Evolutionary conservation across 1,140 invertebrate species (phyloP).

Genomic region (Acyrthosiphon pisum): DNA sequence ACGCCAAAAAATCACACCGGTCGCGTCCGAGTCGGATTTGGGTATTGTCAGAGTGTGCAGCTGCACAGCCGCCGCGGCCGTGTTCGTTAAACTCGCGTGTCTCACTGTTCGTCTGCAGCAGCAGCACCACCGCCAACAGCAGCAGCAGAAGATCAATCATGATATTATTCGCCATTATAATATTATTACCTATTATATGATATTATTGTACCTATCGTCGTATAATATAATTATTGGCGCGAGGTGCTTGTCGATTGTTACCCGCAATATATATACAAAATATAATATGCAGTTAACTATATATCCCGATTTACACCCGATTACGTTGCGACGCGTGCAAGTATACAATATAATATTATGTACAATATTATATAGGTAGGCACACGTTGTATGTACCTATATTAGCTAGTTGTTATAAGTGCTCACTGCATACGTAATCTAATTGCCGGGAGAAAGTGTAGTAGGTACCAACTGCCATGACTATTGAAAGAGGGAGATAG

Average conservation of each 20-base stretch:
- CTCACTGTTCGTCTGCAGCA: not conserved
- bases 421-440: constrained; percentile 41
- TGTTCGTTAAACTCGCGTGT: too few species aligned
- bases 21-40: constrained; percentile 44
- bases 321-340: not conserved
- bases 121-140: not conserved
- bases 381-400: not conserved
- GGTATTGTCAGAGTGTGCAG: constrained; percentile 50
- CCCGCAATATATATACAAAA: not conserved
- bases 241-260: not conserved
- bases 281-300: not conserved
- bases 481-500: not conserved
- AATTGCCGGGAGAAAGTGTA: constrained; percentile 55
- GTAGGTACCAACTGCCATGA: not conserved
- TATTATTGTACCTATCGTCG: too few species aligned
- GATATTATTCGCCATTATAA: not conserved
- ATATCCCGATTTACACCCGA: constrained; percentile 13
- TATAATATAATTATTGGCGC: not conserved
- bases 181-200: not conserved
- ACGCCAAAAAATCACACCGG: constrained; percentile 57
- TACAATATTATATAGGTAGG: constrained; percentile 15
- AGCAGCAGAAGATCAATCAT: not conserved
- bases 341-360: not conserved
- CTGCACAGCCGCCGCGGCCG: not conserved
- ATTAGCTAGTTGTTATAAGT: constrained; percentile 17